Evolutionary conservation across 2,113 vertebrate genomes (phyloP).

Genomic region (Halichoerus grypus): DNA sequence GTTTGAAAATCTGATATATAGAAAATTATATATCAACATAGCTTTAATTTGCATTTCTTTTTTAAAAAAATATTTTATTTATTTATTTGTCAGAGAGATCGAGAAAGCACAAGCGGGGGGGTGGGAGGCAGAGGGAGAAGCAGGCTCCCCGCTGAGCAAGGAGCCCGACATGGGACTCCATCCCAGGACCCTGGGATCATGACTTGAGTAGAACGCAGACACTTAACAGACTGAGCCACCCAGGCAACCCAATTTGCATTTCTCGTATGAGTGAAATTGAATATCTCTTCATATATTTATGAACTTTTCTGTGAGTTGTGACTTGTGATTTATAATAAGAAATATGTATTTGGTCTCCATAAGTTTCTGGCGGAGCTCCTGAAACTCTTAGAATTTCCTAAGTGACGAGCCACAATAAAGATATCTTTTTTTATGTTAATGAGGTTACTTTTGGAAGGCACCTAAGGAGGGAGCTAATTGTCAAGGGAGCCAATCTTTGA

Average conservation of each 20-base stretch:
- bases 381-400: not conserved
- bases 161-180: too few species aligned
- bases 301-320: not conserved
- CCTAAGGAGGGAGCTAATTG: not conserved
- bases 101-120: too few species aligned
- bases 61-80: too few species aligned
- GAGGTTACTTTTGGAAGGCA: not conserved
- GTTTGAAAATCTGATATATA: conserved; percentile 22
- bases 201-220: too few species aligned
- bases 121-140: too few species aligned
- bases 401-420: not conserved
- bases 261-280: not conserved
- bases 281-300: not conserved
- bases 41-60: not conserved
- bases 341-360: not conserved
- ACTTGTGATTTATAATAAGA: not conserved
- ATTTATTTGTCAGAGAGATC: too few species aligned
- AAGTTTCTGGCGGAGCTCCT: not conserved
- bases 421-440: not conserved
- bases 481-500: not conserved
- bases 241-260: not conserved
- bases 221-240: too few species aligned
- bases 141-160: too few species aligned
- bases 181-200: too few species aligned
- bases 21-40: not conserved